Evolutionary conservation across 2,797 vertebrate species (phyloP).

Genomic region (Pteronotus mesoamericanus): DNA sequence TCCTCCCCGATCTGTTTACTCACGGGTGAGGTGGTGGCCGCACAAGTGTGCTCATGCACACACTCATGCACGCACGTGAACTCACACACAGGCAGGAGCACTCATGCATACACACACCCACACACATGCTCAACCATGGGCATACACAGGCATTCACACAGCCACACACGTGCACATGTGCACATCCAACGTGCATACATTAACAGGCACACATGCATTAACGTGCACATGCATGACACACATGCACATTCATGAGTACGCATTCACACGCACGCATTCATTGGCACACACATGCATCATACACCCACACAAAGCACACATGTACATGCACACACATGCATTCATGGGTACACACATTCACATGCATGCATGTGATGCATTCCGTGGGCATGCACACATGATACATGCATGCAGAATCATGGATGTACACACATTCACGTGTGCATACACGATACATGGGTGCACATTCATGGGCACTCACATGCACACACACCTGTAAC

Average conservation of each 20-base stretch:
- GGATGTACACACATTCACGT: rapidly evolving
- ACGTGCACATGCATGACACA: too few species aligned
- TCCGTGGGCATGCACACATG: too few species aligned
- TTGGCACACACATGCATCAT: too few species aligned
- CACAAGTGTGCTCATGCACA: rapidly evolving
- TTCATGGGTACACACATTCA: rapidly evolving
- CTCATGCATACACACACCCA: rapidly evolving
- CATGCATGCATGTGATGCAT: too few species aligned
- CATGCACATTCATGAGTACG: too few species aligned
- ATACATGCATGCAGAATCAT: too few species aligned
- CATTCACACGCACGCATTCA: too few species aligned
- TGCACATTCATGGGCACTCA: too few species aligned
- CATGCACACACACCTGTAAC: too few species aligned
- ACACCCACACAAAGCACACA: too few species aligned
- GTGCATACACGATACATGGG: too few species aligned
- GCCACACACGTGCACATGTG: rapidly evolving
- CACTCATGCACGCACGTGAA: not conserved
- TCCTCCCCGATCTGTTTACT: not conserved
- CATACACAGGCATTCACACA: not conserved
- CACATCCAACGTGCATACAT: not conserved
- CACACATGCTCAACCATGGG: too few species aligned
- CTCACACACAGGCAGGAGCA: rapidly evolving
- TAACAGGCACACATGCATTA: not conserved
- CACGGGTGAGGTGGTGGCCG: rapidly evolving
- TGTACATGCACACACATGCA: rapidly evolving